A percentile compares a stretch with the other conserved stretches of the same genome.
phyloP scores from a whole-genome alignment of 2,113 vertebrate genomes.

The Poeciliopsis occidentalis region DNA sequence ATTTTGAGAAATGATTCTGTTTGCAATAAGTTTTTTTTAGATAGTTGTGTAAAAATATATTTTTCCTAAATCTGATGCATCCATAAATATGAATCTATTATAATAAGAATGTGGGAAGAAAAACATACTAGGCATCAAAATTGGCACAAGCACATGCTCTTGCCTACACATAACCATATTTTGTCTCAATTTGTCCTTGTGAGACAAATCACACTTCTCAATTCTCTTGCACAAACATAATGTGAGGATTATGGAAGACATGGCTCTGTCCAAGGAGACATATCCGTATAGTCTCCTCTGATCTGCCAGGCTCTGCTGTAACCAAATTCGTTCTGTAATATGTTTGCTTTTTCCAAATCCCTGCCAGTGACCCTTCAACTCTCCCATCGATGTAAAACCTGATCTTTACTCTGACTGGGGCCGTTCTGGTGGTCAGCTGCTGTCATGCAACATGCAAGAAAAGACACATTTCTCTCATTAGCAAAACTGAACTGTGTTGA shows the following conservation, averaged over 20 bases:
- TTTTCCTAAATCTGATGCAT: too few species aligned
- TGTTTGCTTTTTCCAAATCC: constrained; percentile 75
- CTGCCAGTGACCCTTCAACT: constrained; percentile 65
- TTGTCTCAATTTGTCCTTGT: constrained; percentile 4
- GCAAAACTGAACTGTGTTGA: neutral
- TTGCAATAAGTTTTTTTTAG: too few species aligned
- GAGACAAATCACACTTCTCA: constrained; percentile 16
- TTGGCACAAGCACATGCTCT: neutral
- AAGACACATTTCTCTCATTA: neutral
- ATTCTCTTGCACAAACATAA: constrained; percentile 39
- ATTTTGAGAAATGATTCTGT: too few species aligned
- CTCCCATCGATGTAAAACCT: constrained; percentile 69
- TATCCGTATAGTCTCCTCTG: constrained; percentile 48
- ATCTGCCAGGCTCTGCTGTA: constrained; percentile 68
- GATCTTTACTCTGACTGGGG: constrained; percentile 63
- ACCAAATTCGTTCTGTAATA: constrained; percentile 64
- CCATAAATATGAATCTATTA: neutral
- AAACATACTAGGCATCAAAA: neutral
- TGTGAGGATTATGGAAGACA: constrained; percentile 57
- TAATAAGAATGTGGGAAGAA: neutral
- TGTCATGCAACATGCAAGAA: constrained; percentile 6
- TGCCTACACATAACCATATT: constrained; percentile 30
- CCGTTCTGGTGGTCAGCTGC: constrained; percentile 60
- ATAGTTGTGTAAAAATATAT: too few species aligned
- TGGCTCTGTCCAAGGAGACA: constrained; percentile 47